These are phyloP conservation scores for Adelognathus sp. DNA, from an alignment of 2,888 invertebrate species.

Conservation along the genomic window DNA sequence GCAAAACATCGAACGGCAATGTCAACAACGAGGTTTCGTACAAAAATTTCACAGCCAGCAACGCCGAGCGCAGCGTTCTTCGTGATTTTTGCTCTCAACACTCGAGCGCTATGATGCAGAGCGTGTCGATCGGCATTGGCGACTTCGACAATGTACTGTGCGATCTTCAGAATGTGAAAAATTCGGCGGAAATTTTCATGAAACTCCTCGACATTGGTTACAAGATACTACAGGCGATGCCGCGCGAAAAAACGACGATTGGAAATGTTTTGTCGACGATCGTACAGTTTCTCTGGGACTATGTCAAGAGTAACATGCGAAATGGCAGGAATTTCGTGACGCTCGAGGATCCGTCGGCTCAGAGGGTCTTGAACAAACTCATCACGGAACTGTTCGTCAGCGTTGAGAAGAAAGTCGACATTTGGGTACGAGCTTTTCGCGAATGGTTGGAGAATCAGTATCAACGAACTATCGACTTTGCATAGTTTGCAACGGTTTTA, in stretches of 20 bases:
- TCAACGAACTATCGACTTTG: neutral
- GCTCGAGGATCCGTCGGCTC: constrained; percentile 15
- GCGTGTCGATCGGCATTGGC: neutral
- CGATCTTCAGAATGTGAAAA: constrained; percentile 14
- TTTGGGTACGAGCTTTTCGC: constrained; percentile 44
- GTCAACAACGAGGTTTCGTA: constrained; percentile 19
- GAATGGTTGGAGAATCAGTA: constrained; percentile 42
- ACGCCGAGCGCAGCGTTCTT: constrained; percentile 13
- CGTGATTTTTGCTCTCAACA: constrained; percentile 44
- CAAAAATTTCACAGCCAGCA: constrained; percentile 15
- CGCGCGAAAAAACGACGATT: neutral
- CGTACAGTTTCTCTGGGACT: constrained; percentile 54
- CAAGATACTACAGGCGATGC: constrained; percentile 28
- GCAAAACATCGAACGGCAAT: neutral
- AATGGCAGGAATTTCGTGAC: neutral
- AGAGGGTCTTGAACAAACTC: constrained; percentile 1
- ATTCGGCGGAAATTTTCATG: constrained; percentile 38
- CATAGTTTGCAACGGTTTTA: neutral
- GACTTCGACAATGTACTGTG: constrained; percentile 32
- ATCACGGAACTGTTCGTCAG: constrained; percentile 2
- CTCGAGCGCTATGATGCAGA: constrained; percentile 16
- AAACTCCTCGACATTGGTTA: constrained; percentile 38
- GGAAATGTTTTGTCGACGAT: constrained; percentile 32
- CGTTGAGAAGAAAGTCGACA: constrained; percentile 15
- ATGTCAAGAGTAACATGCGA: constrained; percentile 30